A percentile compares a stretch with the other conserved stretches of the same genome.
These are phyloP conservation scores for Carpatolechia fugitivella DNA, from an alignment of 2,888 invertebrate genomes.

Conservation along the genomic window DNA sequence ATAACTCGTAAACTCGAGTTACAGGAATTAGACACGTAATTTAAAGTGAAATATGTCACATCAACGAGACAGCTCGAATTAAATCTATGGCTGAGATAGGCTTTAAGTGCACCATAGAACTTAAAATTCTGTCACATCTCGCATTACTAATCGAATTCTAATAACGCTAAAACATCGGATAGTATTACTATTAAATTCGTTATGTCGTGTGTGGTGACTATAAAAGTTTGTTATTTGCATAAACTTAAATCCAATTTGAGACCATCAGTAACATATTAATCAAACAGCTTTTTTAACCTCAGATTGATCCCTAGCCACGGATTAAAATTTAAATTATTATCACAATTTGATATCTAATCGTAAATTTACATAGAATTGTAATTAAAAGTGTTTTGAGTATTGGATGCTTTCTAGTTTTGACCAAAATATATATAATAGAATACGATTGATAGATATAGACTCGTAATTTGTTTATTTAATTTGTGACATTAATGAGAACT, in stretches of 20 bases:
- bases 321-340: conserved; percentile 34
- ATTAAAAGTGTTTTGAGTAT: conserved; percentile 50
- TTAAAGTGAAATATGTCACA: conserved; percentile 49
- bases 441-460: conserved; percentile 27
- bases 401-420: conserved; percentile 40
- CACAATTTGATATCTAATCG: conserved; percentile 38
- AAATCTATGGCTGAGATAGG: conserved; percentile 31
- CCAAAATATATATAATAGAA: conserved; percentile 26
- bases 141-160: conserved; percentile 64
- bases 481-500: conserved; percentile 40
- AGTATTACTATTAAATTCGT: conserved; percentile 54
- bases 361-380: conserved; percentile 58
- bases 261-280: conserved; percentile 62
- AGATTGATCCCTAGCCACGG: conserved; percentile 43
- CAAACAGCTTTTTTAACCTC: conserved; percentile 54
- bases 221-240: conserved; percentile 64
- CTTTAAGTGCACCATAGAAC: conserved; percentile 36
- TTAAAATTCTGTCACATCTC: conserved; percentile 52
- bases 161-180: conserved; percentile 44
- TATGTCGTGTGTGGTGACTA: conserved; percentile 64
- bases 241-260: conserved; percentile 58
- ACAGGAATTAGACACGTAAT: conserved; percentile 47
- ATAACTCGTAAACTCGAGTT: conserved; percentile 42
- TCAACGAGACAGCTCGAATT: conserved; percentile 41
- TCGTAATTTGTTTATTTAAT: conserved; percentile 36